These are phyloP conservation scores for Pseudococcus viburni DNA, from an alignment of 2,888 invertebrate species.

Conservation along the genomic window DNA sequence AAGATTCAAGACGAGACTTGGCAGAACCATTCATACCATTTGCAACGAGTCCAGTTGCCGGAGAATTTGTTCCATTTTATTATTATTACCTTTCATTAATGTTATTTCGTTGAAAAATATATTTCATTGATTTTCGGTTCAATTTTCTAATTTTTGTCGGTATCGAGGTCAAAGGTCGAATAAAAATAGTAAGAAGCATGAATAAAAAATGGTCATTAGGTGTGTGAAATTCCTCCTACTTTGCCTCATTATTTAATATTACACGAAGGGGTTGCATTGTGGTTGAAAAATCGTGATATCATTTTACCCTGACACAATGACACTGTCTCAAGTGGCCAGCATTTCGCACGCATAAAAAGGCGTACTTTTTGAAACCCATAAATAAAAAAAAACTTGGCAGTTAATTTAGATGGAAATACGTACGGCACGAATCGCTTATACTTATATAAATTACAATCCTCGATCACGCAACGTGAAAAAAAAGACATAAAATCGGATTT, in stretches of 20 bases:
- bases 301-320: neutral
- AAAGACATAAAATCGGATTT: too few species aligned
- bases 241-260: too few species aligned
- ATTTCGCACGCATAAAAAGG: conserved; percentile 16
- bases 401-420: neutral
- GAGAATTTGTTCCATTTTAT: neutral
- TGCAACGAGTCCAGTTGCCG: neutral
- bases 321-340: neutral
- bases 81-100: conserved; percentile 22
- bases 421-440: neutral
- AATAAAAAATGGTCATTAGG: neutral
- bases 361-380: neutral
- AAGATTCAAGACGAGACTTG: conserved; percentile 58
- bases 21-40: conserved; percentile 6
- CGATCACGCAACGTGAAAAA: neutral
- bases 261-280: neutral
- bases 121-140: conserved; percentile 22
- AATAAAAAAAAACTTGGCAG: neutral
- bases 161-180: neutral
- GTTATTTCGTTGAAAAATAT: neutral
- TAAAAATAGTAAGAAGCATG: neutral
- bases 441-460: neutral
- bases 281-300: neutral
- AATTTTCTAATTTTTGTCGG: neutral
- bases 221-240: too few species aligned